A percentile compares a stretch with the other conserved stretches of the same genome.
Conservation (phyloP, 2,113 vertebrate species). For the Thamnophis sirtalis region DNA sequence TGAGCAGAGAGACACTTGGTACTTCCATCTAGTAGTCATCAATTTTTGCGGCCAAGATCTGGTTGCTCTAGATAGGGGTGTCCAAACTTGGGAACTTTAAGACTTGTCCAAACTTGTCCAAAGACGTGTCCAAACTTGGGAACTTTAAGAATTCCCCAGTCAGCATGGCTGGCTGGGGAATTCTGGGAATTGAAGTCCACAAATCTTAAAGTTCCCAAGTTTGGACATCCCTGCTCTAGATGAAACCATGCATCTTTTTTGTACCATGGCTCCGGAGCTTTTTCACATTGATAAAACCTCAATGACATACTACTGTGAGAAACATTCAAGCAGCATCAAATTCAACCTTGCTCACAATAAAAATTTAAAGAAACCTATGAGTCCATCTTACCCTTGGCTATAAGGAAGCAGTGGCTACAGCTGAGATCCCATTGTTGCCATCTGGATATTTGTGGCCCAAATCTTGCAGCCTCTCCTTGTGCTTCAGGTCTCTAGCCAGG, state of each 20-base stretch:
- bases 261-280: not conserved
- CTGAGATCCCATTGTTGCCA: not conserved
- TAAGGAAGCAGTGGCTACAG: not conserved
- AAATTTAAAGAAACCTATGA: not conserved
- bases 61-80: too few relatives aligned
- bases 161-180: too few relatives aligned
- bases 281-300: not conserved
- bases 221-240: not conserved
- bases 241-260: not conserved
- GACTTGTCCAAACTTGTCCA: too few relatives aligned
- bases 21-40: too few relatives aligned
- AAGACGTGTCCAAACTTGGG: too few relatives aligned
- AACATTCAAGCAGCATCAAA: not conserved
- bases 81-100: too few relatives aligned
- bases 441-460: not conserved
- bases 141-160: too few relatives aligned
- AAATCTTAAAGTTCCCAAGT: too few relatives aligned
- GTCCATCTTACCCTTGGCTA: not conserved
- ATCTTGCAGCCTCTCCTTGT: not conserved
- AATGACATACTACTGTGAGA: not conserved
- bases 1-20: not conserved
- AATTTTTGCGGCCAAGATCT: too few relatives aligned
- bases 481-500: not conserved
- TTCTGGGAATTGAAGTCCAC: too few relatives aligned
- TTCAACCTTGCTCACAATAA: not conserved